Evolutionary conservation across 1,140 invertebrate genomes (phyloP), one percentile per base, ranked within the genome.

Genomic region (Triops cancriformis): DNA sequence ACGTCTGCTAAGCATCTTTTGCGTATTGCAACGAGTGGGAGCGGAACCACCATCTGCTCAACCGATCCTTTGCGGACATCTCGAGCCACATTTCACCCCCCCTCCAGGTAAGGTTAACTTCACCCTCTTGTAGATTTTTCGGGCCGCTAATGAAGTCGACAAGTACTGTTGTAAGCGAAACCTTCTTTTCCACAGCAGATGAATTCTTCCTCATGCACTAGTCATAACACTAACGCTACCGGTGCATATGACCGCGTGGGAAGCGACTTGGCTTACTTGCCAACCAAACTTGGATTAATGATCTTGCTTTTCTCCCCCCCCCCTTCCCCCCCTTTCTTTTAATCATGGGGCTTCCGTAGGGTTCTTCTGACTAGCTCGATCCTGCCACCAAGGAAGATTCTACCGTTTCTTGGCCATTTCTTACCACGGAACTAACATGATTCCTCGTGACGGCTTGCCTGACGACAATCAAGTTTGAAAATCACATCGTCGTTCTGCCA

Each of bases 1-100:
- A 64, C 51, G 51, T 23, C 51, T 64, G 51, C 51, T 64, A 64
- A 64, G 51, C 51, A 64, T 64, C n/a, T 23, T 64, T 64, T 23
- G 51, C n/a, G 14, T 64, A 64, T 23, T 64, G 51, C 51, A 64
- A 64, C 18, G 51, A 64, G 51, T n/a, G 51, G 23, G 18, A 11
- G 11, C 43, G 23, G 6, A 64, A 1, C 14, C 14, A 18, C 51
- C 51, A n/a, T 64, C 10, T 64, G 14, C 23, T 64, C 14, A 64
- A 6, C 18, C 10, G 9, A 64, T 64, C 9, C 45, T n/a, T 64
- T 23, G 5, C 5, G 5, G 9, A 4, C 45, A 64, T 12, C 45
- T n/a, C 43, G 43, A 45, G 43, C 18, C 1, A 45, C 10, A 64
- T 14, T 64, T 23, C 5, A 64, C 45, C n/a, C 23, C 18, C 43